Evolutionary conservation across 2,888 invertebrate genomes (phyloP).

Genomic region (Aspidiotus destructor): DNA sequence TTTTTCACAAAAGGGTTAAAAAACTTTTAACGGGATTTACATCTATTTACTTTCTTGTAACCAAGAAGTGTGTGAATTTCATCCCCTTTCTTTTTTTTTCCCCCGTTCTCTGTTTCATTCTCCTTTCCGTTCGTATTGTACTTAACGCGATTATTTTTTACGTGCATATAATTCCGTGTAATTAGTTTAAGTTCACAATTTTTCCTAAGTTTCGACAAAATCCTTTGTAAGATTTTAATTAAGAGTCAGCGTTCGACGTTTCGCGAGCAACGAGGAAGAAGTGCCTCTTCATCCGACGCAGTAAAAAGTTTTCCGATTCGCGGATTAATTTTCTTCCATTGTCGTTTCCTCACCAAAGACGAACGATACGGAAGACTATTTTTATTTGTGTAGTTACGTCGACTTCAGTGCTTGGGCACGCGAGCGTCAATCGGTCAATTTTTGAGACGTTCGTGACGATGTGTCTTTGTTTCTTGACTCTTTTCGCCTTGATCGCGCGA

Average conservation of each 20-base stretch:
- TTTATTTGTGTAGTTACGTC: too few species aligned
- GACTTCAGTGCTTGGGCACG: too few species aligned
- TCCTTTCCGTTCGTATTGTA: not conserved
- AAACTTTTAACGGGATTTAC: conserved; percentile 2
- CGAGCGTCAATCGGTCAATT: too few species aligned
- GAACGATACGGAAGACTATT: too few species aligned
- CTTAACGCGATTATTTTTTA: conserved; percentile 1
- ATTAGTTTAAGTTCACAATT: not conserved
- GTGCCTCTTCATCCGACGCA: too few species aligned
- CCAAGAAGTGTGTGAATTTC: not conserved
- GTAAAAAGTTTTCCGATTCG: not conserved
- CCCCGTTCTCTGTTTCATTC: not conserved
- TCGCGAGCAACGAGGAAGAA: too few species aligned
- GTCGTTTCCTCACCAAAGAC: too few species aligned
- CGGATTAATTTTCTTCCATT: not conserved
- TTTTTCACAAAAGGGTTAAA: not conserved
- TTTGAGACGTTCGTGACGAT: too few species aligned
- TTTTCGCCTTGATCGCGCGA: too few species aligned
- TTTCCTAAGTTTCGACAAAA: not conserved
- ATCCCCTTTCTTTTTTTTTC: not conserved
- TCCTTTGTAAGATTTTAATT: conserved; percentile 1
- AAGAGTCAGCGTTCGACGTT: not conserved
- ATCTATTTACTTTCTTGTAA: not conserved
- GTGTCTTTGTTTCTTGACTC: too few species aligned
- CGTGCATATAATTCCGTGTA: not conserved